These are phyloP conservation scores for Chorisops tibialis DNA, from an alignment of 2,888 invertebrate genomes.

Conservation along the genomic window DNA sequence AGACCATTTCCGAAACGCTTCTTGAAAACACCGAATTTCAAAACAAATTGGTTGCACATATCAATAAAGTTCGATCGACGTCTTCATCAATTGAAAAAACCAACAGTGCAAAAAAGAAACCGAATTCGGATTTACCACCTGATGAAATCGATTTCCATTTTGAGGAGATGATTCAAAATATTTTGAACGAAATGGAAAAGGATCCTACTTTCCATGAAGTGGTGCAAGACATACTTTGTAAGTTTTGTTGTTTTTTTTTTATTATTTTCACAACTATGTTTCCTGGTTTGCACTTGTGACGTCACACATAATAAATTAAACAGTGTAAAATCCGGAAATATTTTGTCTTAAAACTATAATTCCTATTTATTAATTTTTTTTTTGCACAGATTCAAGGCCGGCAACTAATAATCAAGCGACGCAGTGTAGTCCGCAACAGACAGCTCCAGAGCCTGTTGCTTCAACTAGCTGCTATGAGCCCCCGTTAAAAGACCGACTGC, in stretches of 20 bases:
- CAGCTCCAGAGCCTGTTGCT: neutral
- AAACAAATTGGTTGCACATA: slow-evolving; percentile 44
- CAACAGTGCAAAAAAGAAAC: neutral
- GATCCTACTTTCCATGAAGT: slow-evolving; percentile 48
- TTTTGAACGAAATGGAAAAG: slow-evolving; percentile 46
- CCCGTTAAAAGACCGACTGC: neutral
- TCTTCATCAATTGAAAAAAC: slow-evolving; percentile 19
- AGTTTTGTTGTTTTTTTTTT: slow-evolving; percentile 10
- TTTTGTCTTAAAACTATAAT: neutral
- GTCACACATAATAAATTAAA: too few relatives aligned
- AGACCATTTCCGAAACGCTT: slow-evolving; percentile 43
- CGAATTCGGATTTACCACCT: neutral
- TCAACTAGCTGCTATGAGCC: neutral
- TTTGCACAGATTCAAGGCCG: neutral
- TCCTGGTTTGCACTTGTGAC: neutral
- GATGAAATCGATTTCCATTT: slow-evolving; percentile 35
- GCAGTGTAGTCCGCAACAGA: neutral
- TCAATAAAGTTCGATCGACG: slow-evolving; percentile 39
- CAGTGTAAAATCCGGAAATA: neutral
- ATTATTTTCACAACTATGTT: neutral
- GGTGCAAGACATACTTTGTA: slow-evolving; percentile 43
- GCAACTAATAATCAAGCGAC: neutral
- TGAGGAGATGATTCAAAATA: slow-evolving; percentile 45
- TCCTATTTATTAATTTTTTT: neutral
- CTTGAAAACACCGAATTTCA: slow-evolving; percentile 45